Percentiles rank a stretch among this genome's conserved stretches.
Conservation (phyloP, 2,113 vertebrate species). For the Thymallus thymallus region DNA sequence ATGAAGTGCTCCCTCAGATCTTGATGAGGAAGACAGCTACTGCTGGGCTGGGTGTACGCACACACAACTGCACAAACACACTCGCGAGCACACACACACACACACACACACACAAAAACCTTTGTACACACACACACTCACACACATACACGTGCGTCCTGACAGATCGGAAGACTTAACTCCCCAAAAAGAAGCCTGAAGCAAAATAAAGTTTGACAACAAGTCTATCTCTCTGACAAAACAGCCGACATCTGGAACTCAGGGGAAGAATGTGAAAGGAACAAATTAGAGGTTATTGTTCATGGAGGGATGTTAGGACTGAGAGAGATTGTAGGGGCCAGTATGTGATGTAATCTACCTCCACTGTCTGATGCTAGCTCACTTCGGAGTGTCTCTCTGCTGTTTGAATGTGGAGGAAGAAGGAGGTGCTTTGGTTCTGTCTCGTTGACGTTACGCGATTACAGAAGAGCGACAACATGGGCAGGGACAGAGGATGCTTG, state of each 20-base stretch:
- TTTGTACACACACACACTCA: constrained; percentile 1
- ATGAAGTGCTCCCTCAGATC: constrained; percentile 26
- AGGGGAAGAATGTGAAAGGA: constrained; percentile 28
- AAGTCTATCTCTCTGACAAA: constrained; percentile 41
- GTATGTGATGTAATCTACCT: constrained; percentile 59
- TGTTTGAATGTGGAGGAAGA: constrained; percentile 26
- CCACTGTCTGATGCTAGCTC: constrained; percentile 47
- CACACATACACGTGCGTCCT: constrained; percentile 10
- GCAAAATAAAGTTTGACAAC: constrained; percentile 44
- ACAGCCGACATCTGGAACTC: constrained; percentile 51
- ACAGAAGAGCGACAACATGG: constrained; percentile 24
- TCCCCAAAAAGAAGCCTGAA: constrained; percentile 43
- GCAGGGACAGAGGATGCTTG: neutral
- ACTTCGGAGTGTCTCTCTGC: constrained; percentile 41
- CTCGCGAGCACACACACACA: neutral
- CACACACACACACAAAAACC: neutral
- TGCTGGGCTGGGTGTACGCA: constrained; percentile 30
- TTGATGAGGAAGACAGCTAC: constrained; percentile 55
- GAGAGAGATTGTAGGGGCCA: constrained; percentile 28
- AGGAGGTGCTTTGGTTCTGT: constrained; percentile 53
- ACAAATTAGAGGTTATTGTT: constrained; percentile 65
- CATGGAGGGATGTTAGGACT: constrained; percentile 50
- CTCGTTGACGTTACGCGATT: constrained; percentile 60
- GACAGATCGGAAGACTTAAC: constrained; percentile 23
- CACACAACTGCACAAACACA: constrained; percentile 27